These are phyloP conservation scores for Perizoma flavofasciatum DNA, from an alignment of 2,888 invertebrate genomes.

Conservation along the genomic window DNA sequence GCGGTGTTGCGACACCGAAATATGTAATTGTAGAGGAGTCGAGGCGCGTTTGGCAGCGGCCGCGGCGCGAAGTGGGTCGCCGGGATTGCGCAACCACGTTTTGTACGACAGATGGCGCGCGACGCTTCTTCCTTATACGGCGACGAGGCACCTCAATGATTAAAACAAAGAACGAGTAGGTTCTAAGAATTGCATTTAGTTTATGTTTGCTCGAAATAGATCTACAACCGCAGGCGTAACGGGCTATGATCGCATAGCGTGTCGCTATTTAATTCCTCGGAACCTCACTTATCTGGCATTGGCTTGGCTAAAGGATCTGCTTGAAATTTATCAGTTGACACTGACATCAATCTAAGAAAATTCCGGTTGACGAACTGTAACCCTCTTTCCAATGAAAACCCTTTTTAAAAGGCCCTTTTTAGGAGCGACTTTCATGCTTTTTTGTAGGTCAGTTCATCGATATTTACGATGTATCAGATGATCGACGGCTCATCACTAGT, in stretches of 20 bases:
- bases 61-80: conserved; percentile 76
- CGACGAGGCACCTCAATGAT: conserved; percentile 36
- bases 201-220: conserved; percentile 39
- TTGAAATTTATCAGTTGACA: conserved; percentile 39
- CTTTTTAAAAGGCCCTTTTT: too few relatives aligned
- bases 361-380: conserved; percentile 38
- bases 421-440: not conserved
- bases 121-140: conserved; percentile 75
- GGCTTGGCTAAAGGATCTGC: conserved; percentile 17
- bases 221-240: conserved; percentile 42
- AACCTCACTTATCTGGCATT: conserved; percentile 3
- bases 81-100: conserved; percentile 70
- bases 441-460: not conserved
- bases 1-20: conserved; percentile 79
- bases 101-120: conserved; percentile 77
- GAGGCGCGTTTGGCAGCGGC: conserved; percentile 80
- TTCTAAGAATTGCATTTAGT: conserved; percentile 42
- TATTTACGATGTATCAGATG: conserved; percentile 14
- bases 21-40: conserved; percentile 82
- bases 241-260: conserved; percentile 45
- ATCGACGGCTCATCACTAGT: conserved; percentile 23
- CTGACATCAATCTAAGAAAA: conserved; percentile 37
- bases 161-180: conserved; percentile 46
- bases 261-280: conserved; percentile 39
- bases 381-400: not conserved